These are phyloP conservation scores for Apis mellifera DNA, from an alignment of 1,140 invertebrate genomes.

Conservation along the genomic window DNA sequence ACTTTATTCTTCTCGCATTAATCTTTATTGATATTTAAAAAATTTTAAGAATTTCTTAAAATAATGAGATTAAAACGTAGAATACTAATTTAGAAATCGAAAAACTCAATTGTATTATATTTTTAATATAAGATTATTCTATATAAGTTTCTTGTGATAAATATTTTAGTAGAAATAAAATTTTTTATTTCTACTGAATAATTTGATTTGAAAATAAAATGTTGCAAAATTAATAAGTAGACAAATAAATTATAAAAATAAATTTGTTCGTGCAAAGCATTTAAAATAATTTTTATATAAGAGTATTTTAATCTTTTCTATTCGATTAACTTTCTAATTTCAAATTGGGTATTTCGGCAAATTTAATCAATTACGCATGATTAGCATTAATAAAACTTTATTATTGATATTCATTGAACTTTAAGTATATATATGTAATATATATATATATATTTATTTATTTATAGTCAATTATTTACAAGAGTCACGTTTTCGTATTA, in stretches of 20 bases:
- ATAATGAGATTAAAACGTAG: too few relatives aligned
- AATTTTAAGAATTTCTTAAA: too few relatives aligned
- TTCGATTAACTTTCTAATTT: background rate
- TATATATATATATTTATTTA: conserved; percentile 34
- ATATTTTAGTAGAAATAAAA: background rate
- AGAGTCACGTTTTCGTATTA: conserved; percentile 63
- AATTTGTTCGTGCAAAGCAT: too few relatives aligned
- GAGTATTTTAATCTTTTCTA: background rate
- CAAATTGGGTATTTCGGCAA: background rate
- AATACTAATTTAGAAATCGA: too few relatives aligned
- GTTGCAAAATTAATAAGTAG: too few relatives aligned
- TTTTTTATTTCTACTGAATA: background rate
- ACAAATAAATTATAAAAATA: too few relatives aligned
- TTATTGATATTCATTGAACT: conserved; percentile 67
- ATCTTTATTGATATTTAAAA: too few relatives aligned
- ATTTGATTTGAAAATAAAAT: background rate
- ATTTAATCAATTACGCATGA: background rate
- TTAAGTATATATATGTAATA: conserved; percentile 63
- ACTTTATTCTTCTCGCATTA: too few relatives aligned
- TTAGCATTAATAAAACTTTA: conserved; percentile 72
- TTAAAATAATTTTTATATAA: background rate
- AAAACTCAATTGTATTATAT: too few relatives aligned
- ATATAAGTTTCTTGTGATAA: background rate
- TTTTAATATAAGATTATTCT: background rate
- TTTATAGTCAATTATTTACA: conserved; percentile 76